Evolutionary conservation across 2,888 invertebrate genomes (phyloP).

Genomic region (Auanema freiburgensis): DNA sequence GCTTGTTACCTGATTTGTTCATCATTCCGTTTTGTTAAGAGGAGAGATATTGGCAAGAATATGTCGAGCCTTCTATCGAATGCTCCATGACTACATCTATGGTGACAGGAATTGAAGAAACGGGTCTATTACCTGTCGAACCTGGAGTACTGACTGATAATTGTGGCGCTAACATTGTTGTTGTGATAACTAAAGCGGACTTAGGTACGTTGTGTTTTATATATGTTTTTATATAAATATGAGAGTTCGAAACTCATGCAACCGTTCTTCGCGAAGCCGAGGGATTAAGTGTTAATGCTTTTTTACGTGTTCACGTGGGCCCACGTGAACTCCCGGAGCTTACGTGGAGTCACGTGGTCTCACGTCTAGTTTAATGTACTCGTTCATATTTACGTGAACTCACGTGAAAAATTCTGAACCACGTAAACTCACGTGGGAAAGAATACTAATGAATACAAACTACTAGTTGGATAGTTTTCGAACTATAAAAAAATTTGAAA

Average conservation of each 20-base stretch:
- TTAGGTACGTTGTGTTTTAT: slow-evolving; percentile 24
- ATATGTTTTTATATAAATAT: too few relatives aligned
- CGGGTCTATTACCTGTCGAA: slow-evolving; percentile 51
- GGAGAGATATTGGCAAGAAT: slow-evolving; percentile 61
- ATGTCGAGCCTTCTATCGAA: slow-evolving; percentile 56
- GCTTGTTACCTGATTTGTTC: background rate
- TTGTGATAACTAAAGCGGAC: slow-evolving; percentile 61
- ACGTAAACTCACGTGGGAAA: too few relatives aligned
- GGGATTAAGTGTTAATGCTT: too few relatives aligned
- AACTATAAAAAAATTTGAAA: background rate
- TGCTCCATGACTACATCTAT: slow-evolving; percentile 48
- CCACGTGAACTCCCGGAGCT: background rate
- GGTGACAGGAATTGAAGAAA: slow-evolving; percentile 36
- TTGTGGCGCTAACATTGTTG: slow-evolving; percentile 52
- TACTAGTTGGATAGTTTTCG: too few relatives aligned
- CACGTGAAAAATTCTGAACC: too few relatives aligned
- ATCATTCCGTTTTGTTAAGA: slow-evolving; percentile 38
- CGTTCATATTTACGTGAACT: too few relatives aligned
- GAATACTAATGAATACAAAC: too few relatives aligned
- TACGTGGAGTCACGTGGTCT: too few relatives aligned
- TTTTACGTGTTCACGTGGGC: background rate
- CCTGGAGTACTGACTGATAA: slow-evolving; percentile 56
- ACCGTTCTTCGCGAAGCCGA: slow-evolving; percentile 2
- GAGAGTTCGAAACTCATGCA: too few relatives aligned
- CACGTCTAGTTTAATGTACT: too few relatives aligned